These are phyloP conservation scores for Carabus problematicus DNA, from an alignment of 2,888 invertebrate genomes.

Conservation along the genomic window DNA sequence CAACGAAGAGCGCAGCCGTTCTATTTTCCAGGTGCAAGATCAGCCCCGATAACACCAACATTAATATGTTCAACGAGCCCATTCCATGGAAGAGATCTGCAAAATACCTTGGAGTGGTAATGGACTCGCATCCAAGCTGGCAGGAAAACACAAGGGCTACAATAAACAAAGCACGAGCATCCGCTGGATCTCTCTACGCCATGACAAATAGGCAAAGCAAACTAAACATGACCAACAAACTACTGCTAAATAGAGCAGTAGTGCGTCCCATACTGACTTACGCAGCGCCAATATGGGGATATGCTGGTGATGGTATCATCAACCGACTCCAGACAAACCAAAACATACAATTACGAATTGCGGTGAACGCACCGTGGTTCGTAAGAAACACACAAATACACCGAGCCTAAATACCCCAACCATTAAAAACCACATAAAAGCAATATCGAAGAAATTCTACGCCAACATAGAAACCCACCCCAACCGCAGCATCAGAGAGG, in stretches of 20 bases:
- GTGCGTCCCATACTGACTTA: neutral
- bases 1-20: neutral
- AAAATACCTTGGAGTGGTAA: neutral
- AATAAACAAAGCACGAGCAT: neutral
- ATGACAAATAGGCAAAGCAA: no score
- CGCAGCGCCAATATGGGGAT: neutral
- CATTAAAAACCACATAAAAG: no score
- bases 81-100: constrained; percentile 4
- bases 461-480: no score
- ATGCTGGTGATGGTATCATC: neutral
- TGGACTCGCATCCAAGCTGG: neutral
- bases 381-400: neutral
- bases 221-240: neutral
- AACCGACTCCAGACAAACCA: neutral
- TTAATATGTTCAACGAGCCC: neutral
- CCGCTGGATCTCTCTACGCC: no score
- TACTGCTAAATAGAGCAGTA: neutral
- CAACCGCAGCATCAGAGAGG: no score
- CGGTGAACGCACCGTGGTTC: neutral
- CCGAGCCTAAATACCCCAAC: neutral
- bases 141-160: neutral
- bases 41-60: neutral
- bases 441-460: no score
- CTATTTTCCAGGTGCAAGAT: constrained; percentile 3
- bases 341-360: neutral